Base-by-base conservation (phyloP, 2,797 vertebrate species). In the Numenius phaeopus region DNA sequence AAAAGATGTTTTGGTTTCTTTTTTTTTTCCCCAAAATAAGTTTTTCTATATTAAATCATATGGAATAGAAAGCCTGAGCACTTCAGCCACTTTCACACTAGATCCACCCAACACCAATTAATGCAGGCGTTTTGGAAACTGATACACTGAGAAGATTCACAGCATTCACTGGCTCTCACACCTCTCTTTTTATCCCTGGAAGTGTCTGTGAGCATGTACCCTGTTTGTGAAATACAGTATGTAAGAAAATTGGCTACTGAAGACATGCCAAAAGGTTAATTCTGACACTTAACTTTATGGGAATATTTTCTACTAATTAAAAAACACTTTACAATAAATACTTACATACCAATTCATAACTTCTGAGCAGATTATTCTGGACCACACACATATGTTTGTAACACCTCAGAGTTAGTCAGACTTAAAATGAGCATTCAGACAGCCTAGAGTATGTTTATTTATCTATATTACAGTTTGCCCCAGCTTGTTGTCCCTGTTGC, bases 61-160 rank as follows among this genome's bases (percentile, higher is more conserved):
- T 5, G 16, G 58, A 90, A 80, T 20, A 5, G 61, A 77, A 95
- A 84, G 57, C 16, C 46, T 32, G 39, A 75, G 34, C 10, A 59
- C 34, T 77, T 47, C 62, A 87, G 58, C 44, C 54, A 57, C 86
- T 96, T 92, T 96, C 92, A 86, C 87, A 83, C 49, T 14, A 81
- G 37, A 70, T 47, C 39, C 67, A 55, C 61, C 83, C 72, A 79
- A 37, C 71, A 34, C 75, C 50, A 32, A 80, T 88, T 92, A 95
- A 76, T 64, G 66, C 57, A 95, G 88, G 93, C 96, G 82, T 96
- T 96, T 95, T 37, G 73, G 40, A 81, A 95, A 69, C 83, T 88
- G 95, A 94, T 83, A 95, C 40, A 61, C 62, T 73, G 97, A 91
- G 72, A 97, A 95, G 72, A 73, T 91, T 97, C 93, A 88, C 91